A percentile compares a stretch with the other conserved stretches of the same genome.
These are phyloP conservation scores for Achroia grisella DNA, from an alignment of 1,140 invertebrate genomes.

Conservation along the genomic window DNA sequence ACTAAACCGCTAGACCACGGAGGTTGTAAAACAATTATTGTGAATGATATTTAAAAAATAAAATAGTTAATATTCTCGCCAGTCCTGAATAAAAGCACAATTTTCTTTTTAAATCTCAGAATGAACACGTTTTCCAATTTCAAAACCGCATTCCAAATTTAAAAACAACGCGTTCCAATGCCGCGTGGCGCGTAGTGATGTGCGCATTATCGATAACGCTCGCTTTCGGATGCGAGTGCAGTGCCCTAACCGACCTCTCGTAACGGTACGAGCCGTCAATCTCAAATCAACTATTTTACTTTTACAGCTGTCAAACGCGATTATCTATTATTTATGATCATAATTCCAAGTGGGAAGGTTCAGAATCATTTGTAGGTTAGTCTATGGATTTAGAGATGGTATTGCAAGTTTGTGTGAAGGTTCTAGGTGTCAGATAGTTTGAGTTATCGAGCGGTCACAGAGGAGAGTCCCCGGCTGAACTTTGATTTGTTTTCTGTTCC, in stretches of 20 bases:
- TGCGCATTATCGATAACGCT: constrained; percentile 28
- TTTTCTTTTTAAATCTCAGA: constrained; percentile 23
- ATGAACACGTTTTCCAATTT: constrained; percentile 33
- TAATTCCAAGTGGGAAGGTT: constrained; percentile 21
- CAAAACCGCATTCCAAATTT: constrained; percentile 36
- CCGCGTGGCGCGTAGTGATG: constrained; percentile 24
- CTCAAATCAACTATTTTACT: constrained; percentile 33
- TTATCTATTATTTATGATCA: constrained; percentile 16
- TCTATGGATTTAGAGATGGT: not conserved
- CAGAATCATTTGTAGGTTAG: constrained; percentile 10
- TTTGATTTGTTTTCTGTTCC: constrained; percentile 18
- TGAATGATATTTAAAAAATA: not conserved
- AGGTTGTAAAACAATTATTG: too few species aligned
- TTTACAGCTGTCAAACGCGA: constrained; percentile 16
- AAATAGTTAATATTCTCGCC: not conserved
- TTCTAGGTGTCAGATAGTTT: constrained; percentile 25
- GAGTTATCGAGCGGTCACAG: constrained; percentile 18
- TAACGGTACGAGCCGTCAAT: constrained; percentile 45
- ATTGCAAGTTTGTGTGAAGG: constrained; percentile 8
- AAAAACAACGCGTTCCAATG: constrained; percentile 22
- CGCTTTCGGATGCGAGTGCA: constrained; percentile 29
- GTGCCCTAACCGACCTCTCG: constrained; percentile 27
- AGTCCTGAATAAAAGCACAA: constrained; percentile 20
- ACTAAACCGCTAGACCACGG: too few species aligned
- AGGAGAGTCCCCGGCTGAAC: constrained; percentile 9